phyloP scores from a whole-genome alignment of 2,113 vertebrate genomes.

The Hydrolagus affinis region DNA sequence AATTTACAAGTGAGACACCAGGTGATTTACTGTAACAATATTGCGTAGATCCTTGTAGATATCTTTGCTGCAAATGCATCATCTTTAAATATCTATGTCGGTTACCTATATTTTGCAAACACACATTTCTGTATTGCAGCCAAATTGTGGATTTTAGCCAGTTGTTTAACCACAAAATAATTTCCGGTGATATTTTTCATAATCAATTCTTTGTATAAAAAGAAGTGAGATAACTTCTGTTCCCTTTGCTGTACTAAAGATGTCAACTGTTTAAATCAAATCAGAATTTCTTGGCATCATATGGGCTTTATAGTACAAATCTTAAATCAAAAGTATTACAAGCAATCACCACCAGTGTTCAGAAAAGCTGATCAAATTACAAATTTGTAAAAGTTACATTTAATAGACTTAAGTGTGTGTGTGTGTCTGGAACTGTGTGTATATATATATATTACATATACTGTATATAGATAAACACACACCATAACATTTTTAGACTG shows the following conservation, averaged over 20 bases:
- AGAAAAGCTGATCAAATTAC: background rate
- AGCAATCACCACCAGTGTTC: background rate
- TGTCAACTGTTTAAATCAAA: conserved; percentile 4
- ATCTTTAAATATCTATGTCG: background rate
- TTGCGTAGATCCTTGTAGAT: background rate
- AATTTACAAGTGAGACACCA: no score
- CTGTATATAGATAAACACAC: no score
- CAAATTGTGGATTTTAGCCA: background rate
- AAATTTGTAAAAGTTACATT: background rate
- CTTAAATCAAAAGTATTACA: background rate
- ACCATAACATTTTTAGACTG: background rate
- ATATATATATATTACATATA: no score
- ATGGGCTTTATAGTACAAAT: background rate
- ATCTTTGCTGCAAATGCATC: background rate
- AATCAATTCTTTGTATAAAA: background rate
- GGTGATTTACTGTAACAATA: background rate
- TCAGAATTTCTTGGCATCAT: background rate
- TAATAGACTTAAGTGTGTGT: background rate
- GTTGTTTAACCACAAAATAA: background rate
- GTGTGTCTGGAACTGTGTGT: no score
- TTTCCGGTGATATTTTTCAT: conserved; percentile 2
- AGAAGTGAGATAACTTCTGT: background rate
- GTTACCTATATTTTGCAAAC: background rate
- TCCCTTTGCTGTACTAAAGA: background rate
- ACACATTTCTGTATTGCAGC: background rate